Percentiles rank a stretch among this genome's conserved stretches.
phyloP scores from a whole-genome alignment of 23 tunicate species.

The Oikopleura dioica region DNA sequence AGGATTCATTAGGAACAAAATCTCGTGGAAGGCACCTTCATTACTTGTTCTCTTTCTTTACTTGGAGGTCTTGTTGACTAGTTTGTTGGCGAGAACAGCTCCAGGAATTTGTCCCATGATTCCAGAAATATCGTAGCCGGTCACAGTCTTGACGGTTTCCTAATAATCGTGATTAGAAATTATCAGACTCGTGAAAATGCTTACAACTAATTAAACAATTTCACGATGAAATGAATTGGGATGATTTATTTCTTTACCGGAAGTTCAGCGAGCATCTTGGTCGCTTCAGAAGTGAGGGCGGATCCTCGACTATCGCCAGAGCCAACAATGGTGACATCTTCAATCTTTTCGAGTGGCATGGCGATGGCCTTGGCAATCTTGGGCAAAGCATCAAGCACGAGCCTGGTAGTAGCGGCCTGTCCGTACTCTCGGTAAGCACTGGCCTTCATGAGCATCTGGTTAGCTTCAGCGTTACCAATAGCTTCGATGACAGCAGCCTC shows the following conservation, averaged over 20 bases:
- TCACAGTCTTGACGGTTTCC: constrained; percentile 1
- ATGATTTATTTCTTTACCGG: constrained; percentile 15
- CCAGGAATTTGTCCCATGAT: constrained; percentile 5
- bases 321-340: constrained; percentile 78
- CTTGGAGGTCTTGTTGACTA: too few species aligned
- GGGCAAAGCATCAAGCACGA: constrained; percentile 77
- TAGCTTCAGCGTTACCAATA: constrained; percentile 15
- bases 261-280: constrained; percentile 72
- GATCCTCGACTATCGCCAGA: constrained; percentile 15
- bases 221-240: neutral
- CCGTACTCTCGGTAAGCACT: constrained; percentile 93
- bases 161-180: too few species aligned
- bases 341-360: constrained; percentile 61
- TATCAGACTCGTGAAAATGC: too few species aligned
- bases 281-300: constrained; percentile 50
- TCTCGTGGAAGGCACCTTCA: too few species aligned
- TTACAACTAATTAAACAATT: too few species aligned
- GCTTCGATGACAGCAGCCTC: constrained; percentile 87
- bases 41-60: too few species aligned
- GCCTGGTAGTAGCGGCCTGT: constrained; percentile 86
- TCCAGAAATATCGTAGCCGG: constrained; percentile 8
- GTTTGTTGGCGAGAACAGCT: too few species aligned
- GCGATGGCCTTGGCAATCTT: constrained; percentile 93
- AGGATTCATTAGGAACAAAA: too few species aligned
- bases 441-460: constrained; percentile 80